These are phyloP conservation scores for Halictus rubicundus DNA, from an alignment of 1,140 invertebrate species.

Conservation along the genomic window DNA sequence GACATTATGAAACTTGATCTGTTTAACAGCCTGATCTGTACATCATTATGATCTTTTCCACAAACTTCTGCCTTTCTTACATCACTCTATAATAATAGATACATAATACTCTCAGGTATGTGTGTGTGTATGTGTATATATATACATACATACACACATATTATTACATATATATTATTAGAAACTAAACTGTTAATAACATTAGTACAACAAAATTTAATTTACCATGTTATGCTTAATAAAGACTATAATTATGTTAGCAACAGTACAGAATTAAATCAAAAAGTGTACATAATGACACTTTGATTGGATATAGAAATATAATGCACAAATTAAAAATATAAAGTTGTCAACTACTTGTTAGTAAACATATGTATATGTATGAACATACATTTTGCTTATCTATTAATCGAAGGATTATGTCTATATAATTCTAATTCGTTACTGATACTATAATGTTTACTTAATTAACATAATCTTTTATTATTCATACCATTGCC, in stretches of 20 bases:
- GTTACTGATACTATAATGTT: conserved; percentile 57
- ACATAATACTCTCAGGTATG: background rate
- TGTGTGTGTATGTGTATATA: too few relatives aligned
- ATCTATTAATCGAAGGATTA: conserved; percentile 40
- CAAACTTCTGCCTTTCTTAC: background rate
- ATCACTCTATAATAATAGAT: background rate
- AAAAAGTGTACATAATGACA: conserved; percentile 51
- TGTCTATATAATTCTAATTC: conserved; percentile 64
- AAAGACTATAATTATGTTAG: conserved; percentile 33
- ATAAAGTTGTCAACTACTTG: conserved; percentile 52
- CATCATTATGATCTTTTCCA: background rate
- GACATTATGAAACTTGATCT: conserved; percentile 9
- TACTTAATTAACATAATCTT: conserved; percentile 42
- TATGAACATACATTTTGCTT: conserved; percentile 38
- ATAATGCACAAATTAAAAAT: conserved; percentile 54
- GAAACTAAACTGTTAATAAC: conserved; percentile 13
- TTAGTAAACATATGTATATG: conserved; percentile 62
- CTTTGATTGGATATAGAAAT: conserved; percentile 44
- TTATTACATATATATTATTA: background rate
- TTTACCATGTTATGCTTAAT: conserved; percentile 26
- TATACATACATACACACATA: too few relatives aligned
- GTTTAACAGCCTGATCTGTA: background rate
- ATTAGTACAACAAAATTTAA: conserved; percentile 17
- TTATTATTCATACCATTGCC: conserved; percentile 38
- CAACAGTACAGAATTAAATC: conserved; percentile 46